Base-by-base conservation (phyloP, 2,113 vertebrate genomes). In the Oncorhynchus mykiss region DNA sequence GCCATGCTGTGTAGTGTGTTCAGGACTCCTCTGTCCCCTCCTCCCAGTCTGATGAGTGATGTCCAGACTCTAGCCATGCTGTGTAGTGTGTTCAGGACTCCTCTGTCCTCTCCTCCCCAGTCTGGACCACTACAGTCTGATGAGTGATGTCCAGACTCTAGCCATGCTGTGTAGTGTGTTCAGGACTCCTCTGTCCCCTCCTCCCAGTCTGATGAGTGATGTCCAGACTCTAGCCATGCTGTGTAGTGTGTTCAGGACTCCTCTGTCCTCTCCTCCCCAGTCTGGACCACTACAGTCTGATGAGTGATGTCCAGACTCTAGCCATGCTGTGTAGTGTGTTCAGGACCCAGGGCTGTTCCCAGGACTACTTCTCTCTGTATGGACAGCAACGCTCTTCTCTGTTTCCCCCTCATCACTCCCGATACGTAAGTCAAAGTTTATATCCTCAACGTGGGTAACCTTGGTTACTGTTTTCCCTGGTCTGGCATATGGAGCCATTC, bases 251-350 rank as follows among this genome's bases (percentile, higher is more conserved):
- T 99, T 98, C 82, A 94, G 94, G 90, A 93, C 95, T 74, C 96
- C 48, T 49, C 49, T 51, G 49, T 51, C 49, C 49, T 0, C 65
- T 68, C 6, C n/a, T 68, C 6, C 3, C 45, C 91, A 99, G 98
- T 18, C 79, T 99, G 90, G 95, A 96, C 67, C 97, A 99, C 83
- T 99, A 98, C 89, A 99, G 97, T 6, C 95, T 93, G 70, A 27
- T 27, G 27, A 27, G 27, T 27, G 27, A 27, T 0, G 95, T 99
- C 5, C 98, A 99, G 93, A 99, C 97, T 0, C 82, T 99, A 86
- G 98, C 97, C 49, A 98, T 99, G 98, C 91, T 99, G 60, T 99
- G 97, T 91, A 97, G 97, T 0, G 95, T 99, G 69, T 99, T 98
- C 82, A 94, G 94, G 90, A 93, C 94, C 75, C 96, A 96, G 25